These are phyloP conservation scores for Pteropus alecto DNA, from an alignment of 2,113 vertebrate species.

Conservation along the genomic window DNA sequence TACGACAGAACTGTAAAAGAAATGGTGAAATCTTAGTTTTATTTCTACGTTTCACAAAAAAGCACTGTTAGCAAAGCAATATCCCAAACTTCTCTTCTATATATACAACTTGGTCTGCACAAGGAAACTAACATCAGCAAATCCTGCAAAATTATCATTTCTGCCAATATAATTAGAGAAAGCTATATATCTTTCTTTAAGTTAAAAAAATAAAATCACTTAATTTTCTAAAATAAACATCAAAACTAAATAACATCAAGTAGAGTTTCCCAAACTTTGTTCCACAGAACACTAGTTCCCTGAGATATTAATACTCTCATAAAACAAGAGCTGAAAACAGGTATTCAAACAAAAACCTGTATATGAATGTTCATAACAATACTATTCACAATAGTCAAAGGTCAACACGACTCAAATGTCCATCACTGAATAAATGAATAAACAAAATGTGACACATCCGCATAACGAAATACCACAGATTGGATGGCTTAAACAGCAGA, in stretches of 20 bases:
- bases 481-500: not conserved
- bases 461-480: not conserved
- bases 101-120: not conserved
- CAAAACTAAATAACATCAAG: conserved; percentile 3
- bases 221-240: not conserved
- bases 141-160: not conserved
- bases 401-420: not conserved
- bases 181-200: not conserved
- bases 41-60: not conserved
- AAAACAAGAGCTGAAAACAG: conserved; percentile 2
- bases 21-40: not conserved
- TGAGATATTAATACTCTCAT: not conserved
- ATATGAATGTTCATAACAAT: not conserved
- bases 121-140: not conserved
- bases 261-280: not conserved
- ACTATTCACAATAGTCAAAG: not conserved
- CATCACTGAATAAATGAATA: not conserved
- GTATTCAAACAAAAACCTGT: not conserved
- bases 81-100: not conserved
- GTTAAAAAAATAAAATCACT: conserved; percentile 12
- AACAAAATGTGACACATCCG: not conserved
- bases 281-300: not conserved
- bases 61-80: not conserved
- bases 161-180: not conserved
- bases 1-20: not conserved